Base-by-base conservation (phyloP, 2,888 invertebrate species). In the Drosophila phalerata region DNA sequence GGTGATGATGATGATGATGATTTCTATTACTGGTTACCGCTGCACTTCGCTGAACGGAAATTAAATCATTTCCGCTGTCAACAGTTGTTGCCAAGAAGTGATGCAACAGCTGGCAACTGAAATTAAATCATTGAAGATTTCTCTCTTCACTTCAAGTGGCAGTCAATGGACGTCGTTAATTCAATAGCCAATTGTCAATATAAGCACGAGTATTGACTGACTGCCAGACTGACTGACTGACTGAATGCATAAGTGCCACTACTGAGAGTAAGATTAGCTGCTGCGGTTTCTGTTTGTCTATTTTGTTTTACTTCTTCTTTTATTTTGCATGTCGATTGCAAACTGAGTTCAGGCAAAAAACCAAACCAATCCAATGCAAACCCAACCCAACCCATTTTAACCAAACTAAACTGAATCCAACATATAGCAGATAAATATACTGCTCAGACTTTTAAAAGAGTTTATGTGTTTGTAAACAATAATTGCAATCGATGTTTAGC, bases 61-160 rank as follows among this genome's bases (percentile, higher is more conserved):
- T 88, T 79, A 88, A 88, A 88, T 83, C 75, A 85, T 88, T 85
- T 88, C 74, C 84, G 72, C 77, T 70, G 69, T 86, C 84, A 75
- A 70, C 52, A 53, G 52, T 64, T 72, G 57, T 60, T 69, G 76
- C 69, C 71, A 75, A 61, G 47, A 73, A 73, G 28, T 77, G 73
- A 69, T 72, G 77, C 75, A 85, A 82, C 82, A 76, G 81, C 81
- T 82, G 77, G 78, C 78, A 79, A 43, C 51, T 66, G 48, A 76
- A 72, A 76, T 73, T 48, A 69, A 75, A 75, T 75, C 72, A 61
- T 43, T 70, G 48, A 61, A 73, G 65, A 72, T 69, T 68, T 72
- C 55, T 45, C 56, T 45, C 11, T 32, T 55, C 63, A 60, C 19
- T 57, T 64, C 43, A 45, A 58, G 58, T 65, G 66, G 47, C 61